Percentiles rank a stretch among this genome's conserved stretches.
These are phyloP conservation scores for Machimus atricapillus DNA, from an alignment of 2,888 invertebrate species.

Conservation along the genomic window DNA sequence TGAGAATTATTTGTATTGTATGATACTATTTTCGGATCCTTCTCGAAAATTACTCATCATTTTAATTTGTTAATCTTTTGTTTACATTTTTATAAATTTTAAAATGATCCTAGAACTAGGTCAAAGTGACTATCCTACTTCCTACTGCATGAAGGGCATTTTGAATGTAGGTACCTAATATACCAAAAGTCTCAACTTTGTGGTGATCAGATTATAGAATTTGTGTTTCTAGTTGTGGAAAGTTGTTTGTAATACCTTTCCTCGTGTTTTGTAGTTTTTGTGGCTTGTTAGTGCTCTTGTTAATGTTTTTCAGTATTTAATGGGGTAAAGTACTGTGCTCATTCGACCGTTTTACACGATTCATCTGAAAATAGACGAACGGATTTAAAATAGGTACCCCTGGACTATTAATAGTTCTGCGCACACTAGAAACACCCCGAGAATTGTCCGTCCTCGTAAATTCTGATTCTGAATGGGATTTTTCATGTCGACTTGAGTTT, in stretches of 20 bases:
- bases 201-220: neutral
- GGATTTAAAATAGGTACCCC: neutral
- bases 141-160: neutral
- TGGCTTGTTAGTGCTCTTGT: neutral
- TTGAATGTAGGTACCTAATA: neutral
- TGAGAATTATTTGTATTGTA: neutral
- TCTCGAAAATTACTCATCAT: neutral
- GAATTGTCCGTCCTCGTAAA: neutral
- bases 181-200: neutral
- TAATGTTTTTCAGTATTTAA: neutral
- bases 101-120: neutral
- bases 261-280: neutral
- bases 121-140: neutral
- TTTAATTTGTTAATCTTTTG: neutral
- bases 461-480: conserved; percentile 9
- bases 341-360: neutral
- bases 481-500: neutral
- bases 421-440: neutral
- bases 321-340: neutral
- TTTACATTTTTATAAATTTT: neutral
- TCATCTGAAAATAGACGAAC: neutral
- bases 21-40: neutral
- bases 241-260: neutral
- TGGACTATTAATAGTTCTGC: neutral
- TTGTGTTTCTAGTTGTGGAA: neutral